Conservation (phyloP, 2,113 vertebrate genomes). For the Corythoichthys intestinalis region DNA sequence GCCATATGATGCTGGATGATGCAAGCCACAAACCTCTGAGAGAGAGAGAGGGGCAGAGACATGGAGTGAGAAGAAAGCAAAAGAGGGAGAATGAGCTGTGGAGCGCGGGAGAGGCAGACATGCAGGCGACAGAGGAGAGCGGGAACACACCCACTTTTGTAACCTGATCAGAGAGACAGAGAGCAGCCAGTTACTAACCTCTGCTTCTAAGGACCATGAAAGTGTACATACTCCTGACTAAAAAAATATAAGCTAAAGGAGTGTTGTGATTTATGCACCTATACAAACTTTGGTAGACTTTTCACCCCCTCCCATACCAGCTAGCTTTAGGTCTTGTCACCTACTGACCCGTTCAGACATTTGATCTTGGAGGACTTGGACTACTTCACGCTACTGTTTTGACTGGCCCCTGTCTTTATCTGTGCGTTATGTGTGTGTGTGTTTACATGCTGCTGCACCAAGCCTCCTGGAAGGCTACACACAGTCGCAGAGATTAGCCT, state of each 20-base stretch:
- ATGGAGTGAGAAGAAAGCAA: slow-evolving; percentile 46
- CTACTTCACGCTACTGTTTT: slow-evolving; percentile 35
- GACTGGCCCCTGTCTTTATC: slow-evolving; percentile 43
- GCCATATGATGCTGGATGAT: slow-evolving; percentile 59
- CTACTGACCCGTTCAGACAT: slow-evolving; percentile 9
- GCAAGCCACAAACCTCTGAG: slow-evolving; percentile 47
- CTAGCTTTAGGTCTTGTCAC: not conserved
- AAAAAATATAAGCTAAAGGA: not conserved
- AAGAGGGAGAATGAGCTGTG: slow-evolving; percentile 39
- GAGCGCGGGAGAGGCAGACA: slow-evolving; percentile 68
- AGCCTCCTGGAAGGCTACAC: slow-evolving; percentile 11
- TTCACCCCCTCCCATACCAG: not conserved
- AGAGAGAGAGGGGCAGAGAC: slow-evolving; percentile 30
- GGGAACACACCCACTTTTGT: slow-evolving; percentile 74
- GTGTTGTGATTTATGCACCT: not conserved
- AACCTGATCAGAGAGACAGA: slow-evolving; percentile 69
- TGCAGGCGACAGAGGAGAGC: slow-evolving; percentile 70
- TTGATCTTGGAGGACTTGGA: slow-evolving; percentile 4
- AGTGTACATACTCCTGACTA: slow-evolving; percentile 18
- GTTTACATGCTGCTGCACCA: slow-evolving; percentile 19
- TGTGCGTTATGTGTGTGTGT: slow-evolving; percentile 25
- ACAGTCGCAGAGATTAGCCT: slow-evolving; percentile 41
- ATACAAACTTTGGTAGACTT: slow-evolving; percentile 2
- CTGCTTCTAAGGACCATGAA: slow-evolving; percentile 54
- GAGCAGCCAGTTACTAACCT: slow-evolving; percentile 62